These are phyloP conservation scores for Eurystomus glaucurus DNA, from an alignment of 2,797 vertebrate species.

Conservation along the genomic window DNA sequence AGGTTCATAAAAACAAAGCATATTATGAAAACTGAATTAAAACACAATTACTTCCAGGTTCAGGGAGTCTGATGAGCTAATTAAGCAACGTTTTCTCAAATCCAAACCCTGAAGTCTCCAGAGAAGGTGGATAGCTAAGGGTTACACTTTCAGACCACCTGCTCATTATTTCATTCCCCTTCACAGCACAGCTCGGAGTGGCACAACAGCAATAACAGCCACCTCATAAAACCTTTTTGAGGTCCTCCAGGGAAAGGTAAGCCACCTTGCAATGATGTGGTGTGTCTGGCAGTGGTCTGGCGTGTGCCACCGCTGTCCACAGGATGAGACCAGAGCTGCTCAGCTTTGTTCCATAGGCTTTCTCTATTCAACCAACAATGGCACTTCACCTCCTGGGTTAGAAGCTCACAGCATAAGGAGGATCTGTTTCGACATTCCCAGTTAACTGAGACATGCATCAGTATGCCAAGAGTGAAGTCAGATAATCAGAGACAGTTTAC, in stretches of 20 bases:
- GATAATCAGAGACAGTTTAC: background rate
- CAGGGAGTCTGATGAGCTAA: slow-evolving; percentile 17
- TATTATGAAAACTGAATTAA: slow-evolving; percentile 48
- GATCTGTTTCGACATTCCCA: background rate
- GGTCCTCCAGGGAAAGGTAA: background rate
- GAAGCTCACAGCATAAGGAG: background rate
- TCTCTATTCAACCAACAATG: background rate
- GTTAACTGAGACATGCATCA: background rate
- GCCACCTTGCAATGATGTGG: background rate
- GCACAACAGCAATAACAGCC: background rate
- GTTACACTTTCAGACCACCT: background rate
- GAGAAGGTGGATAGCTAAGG: background rate
- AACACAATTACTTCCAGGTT: slow-evolving; percentile 49
- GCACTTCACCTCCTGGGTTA: background rate
- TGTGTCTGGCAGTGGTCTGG: background rate
- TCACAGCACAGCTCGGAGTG: background rate
- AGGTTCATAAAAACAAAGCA: slow-evolving; percentile 61
- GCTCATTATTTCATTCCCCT: background rate
- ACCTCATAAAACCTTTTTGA: background rate
- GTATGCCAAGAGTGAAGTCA: background rate
- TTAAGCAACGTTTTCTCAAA: slow-evolving; percentile 34
- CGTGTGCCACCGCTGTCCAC: background rate
- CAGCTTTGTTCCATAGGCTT: background rate
- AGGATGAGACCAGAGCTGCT: background rate
- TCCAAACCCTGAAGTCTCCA: background rate